Evolutionary conservation across 2,113 vertebrate genomes (phyloP), one percentile per base, ranked within the genome.

Genomic region (Cervus canadensis): DNA sequence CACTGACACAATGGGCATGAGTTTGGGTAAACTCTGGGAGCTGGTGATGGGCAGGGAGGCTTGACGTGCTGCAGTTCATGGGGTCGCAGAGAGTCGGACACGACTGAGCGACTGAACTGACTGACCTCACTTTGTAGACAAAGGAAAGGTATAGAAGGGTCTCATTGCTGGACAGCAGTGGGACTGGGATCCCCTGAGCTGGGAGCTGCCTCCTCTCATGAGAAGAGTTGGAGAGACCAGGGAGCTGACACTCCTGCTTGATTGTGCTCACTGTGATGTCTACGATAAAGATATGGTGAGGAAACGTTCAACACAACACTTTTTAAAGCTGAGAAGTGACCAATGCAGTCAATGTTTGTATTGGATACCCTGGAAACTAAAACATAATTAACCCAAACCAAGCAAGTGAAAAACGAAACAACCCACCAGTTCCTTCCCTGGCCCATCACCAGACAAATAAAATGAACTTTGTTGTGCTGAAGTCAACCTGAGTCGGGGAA

Each of bases 11-110:
- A 36, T 21, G 33, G 64, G 36, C 33, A 36, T 36, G 17, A 16
- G 33, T 67, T 36, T 67, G 33, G 17, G 33, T 11, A 4, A 1
- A 9, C 17, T 67, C 64, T 5, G 33, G 33, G 33, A 36, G 33
- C 10, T 36, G 33, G 33, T 36, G 33, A 36, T 67, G 16, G 17
- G 21, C 33, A 67, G 33, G 33, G 33, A 67, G 33, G 33, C 33
- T 33, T 67, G 64, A n/a, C 0, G 0, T 67, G 33, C 64, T 67
- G 64, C 2, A 0, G 33, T 67, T 0, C 64, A 67, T 67, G 17
- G n/a, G 17, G 17, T 67, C 1, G 2, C 16, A 21, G 19, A 67
- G 64, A 36, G 17, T 33, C 0, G 0, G n/a, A 36, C n/a, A 36
- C 2, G 2, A 8, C 17, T 36, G 64, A 36, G 64, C 0, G 8